Percentiles rank a stretch among this genome's conserved stretches.
phyloP scores from a whole-genome alignment of 2,888 invertebrate species.

The Apodemia mormo region DNA sequence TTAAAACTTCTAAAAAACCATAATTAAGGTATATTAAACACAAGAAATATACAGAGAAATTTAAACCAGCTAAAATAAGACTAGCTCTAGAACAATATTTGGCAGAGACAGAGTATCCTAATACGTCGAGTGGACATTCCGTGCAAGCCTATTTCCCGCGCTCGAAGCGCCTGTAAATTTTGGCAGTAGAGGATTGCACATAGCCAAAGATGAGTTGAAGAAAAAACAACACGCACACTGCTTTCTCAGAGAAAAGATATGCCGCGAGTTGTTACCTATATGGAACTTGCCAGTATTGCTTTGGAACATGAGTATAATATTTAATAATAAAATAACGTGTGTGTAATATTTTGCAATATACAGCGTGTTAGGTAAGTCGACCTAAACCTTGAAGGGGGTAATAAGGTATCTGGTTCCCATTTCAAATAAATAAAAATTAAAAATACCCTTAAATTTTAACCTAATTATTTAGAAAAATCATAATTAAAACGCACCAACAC shows the following conservation, averaged over 20 bases:
- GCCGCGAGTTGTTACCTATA: not conserved
- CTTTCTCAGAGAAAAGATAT: slow-evolving; percentile 4
- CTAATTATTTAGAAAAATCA: too few relatives aligned
- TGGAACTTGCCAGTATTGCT: slow-evolving; percentile 3
- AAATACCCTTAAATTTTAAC: too few relatives aligned
- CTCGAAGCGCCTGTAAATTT: not conserved
- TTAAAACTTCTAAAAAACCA: not conserved
- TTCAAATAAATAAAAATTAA: too few relatives aligned
- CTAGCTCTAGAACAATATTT: slow-evolving; percentile 13
- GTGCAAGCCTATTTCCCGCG: not conserved
- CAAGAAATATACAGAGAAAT: not conserved
- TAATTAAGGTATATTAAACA: not conserved
- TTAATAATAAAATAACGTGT: not conserved
- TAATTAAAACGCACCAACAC: too few relatives aligned
- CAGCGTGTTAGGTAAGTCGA: too few relatives aligned
- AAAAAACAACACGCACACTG: not conserved
- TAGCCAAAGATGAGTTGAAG: slow-evolving; percentile 7
- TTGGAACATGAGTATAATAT: not conserved
- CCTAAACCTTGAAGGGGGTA: too few relatives aligned
- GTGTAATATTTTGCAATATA: not conserved
- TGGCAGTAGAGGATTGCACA: slow-evolving; percentile 17
- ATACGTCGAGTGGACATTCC: not conserved
- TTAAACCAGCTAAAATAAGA: slow-evolving; percentile 10
- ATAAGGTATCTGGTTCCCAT: too few relatives aligned
- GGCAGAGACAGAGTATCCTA: not conserved